These are phyloP conservation scores for Poeciliopsis paucimaculata DNA, from an alignment of 2,797 vertebrate genomes.

Conservation along the genomic window DNA sequence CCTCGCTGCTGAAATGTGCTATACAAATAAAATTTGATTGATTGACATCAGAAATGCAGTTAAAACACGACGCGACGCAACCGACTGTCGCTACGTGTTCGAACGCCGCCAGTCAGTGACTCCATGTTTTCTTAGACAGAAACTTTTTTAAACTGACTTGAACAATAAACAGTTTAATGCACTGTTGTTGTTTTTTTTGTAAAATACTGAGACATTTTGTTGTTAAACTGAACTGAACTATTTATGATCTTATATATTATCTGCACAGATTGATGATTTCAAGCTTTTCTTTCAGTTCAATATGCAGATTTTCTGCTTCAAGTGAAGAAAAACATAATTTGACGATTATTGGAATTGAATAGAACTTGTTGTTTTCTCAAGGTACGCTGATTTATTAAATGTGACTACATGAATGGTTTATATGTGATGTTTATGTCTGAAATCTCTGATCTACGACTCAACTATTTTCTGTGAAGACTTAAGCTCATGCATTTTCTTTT, in stretches of 20 bases:
- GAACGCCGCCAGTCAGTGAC: too few species aligned
- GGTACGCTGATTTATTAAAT: background rate
- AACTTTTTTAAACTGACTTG: too few species aligned
- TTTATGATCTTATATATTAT: too few species aligned
- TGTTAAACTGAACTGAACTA: too few species aligned
- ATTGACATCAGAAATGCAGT: too few species aligned
- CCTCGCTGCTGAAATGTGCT: too few species aligned
- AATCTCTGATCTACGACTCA: background rate
- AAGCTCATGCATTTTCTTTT: background rate
- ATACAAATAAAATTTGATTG: too few species aligned
- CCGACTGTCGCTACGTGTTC: too few species aligned
- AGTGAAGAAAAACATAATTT: background rate
- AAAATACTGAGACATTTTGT: too few species aligned
- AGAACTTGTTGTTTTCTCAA: background rate
- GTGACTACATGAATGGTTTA: background rate
- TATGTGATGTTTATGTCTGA: background rate
- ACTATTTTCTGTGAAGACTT: background rate
- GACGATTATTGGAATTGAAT: background rate
- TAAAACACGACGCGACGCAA: background rate
- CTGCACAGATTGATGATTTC: background rate
- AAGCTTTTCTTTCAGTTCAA: background rate
- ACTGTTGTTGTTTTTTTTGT: too few species aligned
- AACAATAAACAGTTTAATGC: too few species aligned
- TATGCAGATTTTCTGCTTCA: background rate
- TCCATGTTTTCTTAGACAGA: too few species aligned